A percentile compares a stretch with the other conserved stretches of the same genome.
Conservation (phyloP, 1,140 invertebrate genomes). For the Chironomus tepperi region DNA sequence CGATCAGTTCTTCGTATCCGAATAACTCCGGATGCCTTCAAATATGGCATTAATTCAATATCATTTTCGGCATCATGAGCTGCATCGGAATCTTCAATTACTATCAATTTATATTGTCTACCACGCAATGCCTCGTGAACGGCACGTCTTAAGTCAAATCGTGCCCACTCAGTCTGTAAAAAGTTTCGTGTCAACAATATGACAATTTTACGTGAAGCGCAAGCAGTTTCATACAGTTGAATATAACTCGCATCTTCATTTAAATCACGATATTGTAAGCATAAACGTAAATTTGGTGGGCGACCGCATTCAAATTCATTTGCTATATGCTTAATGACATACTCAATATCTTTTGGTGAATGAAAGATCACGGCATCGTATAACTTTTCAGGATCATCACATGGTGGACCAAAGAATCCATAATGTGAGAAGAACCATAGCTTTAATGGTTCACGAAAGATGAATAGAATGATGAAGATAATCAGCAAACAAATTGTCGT, state of each 20-base stretch:
- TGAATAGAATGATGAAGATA: constrained; percentile 65
- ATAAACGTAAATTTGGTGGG: constrained; percentile 60
- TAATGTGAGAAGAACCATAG: constrained; percentile 83
- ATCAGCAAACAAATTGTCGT: constrained; percentile 61
- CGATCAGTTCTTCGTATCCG: constrained; percentile 78
- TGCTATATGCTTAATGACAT: constrained; percentile 72
- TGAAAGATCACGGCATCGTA: constrained; percentile 91
- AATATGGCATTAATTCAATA: constrained; percentile 74
- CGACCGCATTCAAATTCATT: constrained; percentile 71
- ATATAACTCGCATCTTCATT: constrained; percentile 51
- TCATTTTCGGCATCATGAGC: constrained; percentile 66
- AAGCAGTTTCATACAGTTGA: constrained; percentile 71
- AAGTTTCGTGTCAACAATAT: constrained; percentile 74
- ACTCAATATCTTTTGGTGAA: constrained; percentile 84
- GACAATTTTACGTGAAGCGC: constrained; percentile 70
- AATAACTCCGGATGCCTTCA: constrained; percentile 77
- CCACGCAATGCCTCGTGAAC: constrained; percentile 75
- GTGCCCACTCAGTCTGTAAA: constrained; percentile 76
- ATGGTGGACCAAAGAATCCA: constrained; percentile 59
- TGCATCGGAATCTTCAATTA: constrained; percentile 71
- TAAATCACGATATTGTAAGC: constrained; percentile 75
- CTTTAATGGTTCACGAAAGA: constrained; percentile 72
- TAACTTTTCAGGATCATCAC: constrained; percentile 71
- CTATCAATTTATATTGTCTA: constrained; percentile 69
- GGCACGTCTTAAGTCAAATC: constrained; percentile 69